Evolutionary conservation across 2,797 vertebrate genomes (phyloP).

Genomic region (Etheostoma perlongum): DNA sequence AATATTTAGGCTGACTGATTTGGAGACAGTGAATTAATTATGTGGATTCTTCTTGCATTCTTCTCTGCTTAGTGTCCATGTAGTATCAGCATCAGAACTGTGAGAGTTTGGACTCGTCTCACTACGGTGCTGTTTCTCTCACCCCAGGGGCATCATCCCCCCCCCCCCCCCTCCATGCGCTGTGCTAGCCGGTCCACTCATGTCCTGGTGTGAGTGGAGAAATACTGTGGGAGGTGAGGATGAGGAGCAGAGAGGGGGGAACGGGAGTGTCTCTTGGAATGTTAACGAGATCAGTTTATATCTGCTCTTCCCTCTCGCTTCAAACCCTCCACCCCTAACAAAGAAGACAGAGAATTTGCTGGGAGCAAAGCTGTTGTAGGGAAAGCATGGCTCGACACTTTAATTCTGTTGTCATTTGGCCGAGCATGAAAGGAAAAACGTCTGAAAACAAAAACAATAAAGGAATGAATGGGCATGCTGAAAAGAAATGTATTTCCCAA

Average conservation of each 20-base stretch:
- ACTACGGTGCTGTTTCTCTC: slow-evolving; percentile 24
- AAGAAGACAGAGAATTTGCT: slow-evolving; percentile 68
- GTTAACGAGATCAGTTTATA: slow-evolving; percentile 87
- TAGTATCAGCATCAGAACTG: slow-evolving; percentile 50
- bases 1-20: slow-evolving; percentile 15
- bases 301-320: slow-evolving; percentile 74
- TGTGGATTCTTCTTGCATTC: slow-evolving; percentile 30
- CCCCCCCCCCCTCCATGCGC: not conserved
- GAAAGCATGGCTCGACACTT: slow-evolving; percentile 76
- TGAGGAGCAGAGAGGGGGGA: slow-evolving; percentile 44
- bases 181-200: slow-evolving; percentile 60
- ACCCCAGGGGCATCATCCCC: not conserved
- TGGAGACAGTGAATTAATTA: slow-evolving; percentile 9
- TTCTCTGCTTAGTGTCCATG: slow-evolving; percentile 3
- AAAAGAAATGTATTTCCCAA: slow-evolving; percentile 83
- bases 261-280: slow-evolving; percentile 83
- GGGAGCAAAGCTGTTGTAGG: slow-evolving; percentile 77
- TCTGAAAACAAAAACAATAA: slow-evolving; percentile 70
- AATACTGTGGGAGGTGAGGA: slow-evolving; percentile 63
- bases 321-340: slow-evolving; percentile 69
- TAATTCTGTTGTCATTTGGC: slow-evolving; percentile 85
- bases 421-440: slow-evolving; percentile 78
- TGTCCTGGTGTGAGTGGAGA: slow-evolving; percentile 56
- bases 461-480: slow-evolving; percentile 72
- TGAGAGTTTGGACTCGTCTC: slow-evolving; percentile 35